Conservation (phyloP, 2,888 invertebrate species). For the Cotesia congregata region DNA sequence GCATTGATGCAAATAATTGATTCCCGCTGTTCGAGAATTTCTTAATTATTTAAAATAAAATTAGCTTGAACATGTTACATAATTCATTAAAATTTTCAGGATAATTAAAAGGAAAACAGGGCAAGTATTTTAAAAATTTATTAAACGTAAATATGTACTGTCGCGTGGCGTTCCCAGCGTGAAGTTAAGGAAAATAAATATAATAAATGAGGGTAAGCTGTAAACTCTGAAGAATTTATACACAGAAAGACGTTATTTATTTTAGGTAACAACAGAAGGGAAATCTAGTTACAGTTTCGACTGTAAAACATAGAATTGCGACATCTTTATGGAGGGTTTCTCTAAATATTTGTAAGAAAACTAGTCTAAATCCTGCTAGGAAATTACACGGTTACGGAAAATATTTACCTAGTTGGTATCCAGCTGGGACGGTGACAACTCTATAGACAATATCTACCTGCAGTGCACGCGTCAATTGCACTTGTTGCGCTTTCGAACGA, state of each 20-base stretch:
- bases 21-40: too few species aligned
- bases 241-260: not conserved
- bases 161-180: slow-evolving; percentile 22
- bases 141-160: not conserved
- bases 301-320: not conserved
- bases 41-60: not conserved
- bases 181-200: not conserved
- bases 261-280: not conserved
- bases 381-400: not conserved
- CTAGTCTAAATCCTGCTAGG: not conserved
- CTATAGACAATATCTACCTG: slow-evolving; percentile 47
- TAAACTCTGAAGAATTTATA: not conserved
- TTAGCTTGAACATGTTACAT: not conserved
- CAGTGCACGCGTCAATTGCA: slow-evolving; percentile 44
- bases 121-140: not conserved
- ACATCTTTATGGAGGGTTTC: not conserved
- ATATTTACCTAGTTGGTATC: slow-evolving; percentile 27
- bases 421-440: slow-evolving; percentile 44
- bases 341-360: slow-evolving; percentile 2
- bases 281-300: not conserved
- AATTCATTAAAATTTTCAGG: not conserved
- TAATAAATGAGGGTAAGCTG: slow-evolving; percentile 4
- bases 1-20: too few species aligned
- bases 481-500: slow-evolving; percentile 45
- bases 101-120: not conserved